These are phyloP conservation scores for Panorpa germanica DNA, from an alignment of 2,888 invertebrate species.

Conservation along the genomic window DNA sequence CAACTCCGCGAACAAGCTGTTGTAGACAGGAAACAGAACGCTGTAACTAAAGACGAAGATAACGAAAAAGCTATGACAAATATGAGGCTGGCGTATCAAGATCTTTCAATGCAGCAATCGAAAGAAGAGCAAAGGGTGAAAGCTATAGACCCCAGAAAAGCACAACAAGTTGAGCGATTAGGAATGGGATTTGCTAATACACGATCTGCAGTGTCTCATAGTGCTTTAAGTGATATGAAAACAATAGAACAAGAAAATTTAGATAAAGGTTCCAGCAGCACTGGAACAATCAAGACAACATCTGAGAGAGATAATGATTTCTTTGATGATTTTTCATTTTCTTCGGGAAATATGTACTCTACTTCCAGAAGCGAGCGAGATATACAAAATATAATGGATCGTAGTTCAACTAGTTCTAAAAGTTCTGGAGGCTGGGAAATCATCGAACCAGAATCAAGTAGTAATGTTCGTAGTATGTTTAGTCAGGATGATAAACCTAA, in stretches of 20 bases:
- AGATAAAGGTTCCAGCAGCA: constrained; percentile 23
- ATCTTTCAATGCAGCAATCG: constrained; percentile 45
- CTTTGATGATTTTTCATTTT: constrained; percentile 21
- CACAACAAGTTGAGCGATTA: constrained; percentile 74
- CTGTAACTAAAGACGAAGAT: constrained; percentile 33
- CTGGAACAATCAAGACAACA: constrained; percentile 9
- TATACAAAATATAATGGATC: too few relatives aligned
- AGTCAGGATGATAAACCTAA: constrained; percentile 4
- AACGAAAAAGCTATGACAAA: constrained; percentile 50
- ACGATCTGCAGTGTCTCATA: constrained; percentile 55
- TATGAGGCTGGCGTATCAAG: constrained; percentile 59
- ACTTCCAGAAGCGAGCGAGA: too few relatives aligned
- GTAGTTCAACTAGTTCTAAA: constrained; percentile 22
- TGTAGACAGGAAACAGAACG: too few relatives aligned
- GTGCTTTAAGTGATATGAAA: constrained; percentile 79
- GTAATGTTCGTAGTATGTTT: constrained; percentile 23
- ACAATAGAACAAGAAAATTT: constrained; percentile 68
- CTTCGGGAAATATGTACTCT: constrained; percentile 18
- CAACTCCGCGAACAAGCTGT: constrained; percentile 35
- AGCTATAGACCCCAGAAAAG: constrained; percentile 60
- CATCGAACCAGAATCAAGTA: constrained; percentile 21
- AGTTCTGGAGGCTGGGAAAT: constrained; percentile 22
- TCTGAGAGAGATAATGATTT: constrained; percentile 12
- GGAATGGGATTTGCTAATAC: constrained; percentile 63
- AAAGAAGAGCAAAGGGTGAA: constrained; percentile 55